phyloP scores from a whole-genome alignment of 2,113 vertebrate genomes.

The Microcebus ravelobensis region DNA sequence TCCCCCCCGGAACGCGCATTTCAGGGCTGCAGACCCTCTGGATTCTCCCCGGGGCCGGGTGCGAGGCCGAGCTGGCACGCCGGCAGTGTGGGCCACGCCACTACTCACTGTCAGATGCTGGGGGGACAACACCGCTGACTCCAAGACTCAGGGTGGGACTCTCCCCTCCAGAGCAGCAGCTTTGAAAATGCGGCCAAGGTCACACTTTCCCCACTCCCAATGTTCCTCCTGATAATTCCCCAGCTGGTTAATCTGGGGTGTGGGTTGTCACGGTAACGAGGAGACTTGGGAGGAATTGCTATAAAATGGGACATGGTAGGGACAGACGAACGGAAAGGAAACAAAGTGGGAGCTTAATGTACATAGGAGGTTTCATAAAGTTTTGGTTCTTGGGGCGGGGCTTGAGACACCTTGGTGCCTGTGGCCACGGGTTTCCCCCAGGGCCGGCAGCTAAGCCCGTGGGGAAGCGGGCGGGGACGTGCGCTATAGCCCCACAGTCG shows the following conservation, averaged over 20 bases:
- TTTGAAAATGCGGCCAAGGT: background rate
- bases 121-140: background rate
- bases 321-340: background rate
- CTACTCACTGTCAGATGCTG: accelerated
- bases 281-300: background rate
- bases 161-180: background rate
- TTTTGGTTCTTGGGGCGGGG: background rate
- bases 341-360: background rate
- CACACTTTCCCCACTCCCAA: background rate
- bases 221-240: background rate
- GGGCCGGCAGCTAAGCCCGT: background rate
- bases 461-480: background rate
- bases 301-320: background rate
- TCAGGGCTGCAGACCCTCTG: background rate
- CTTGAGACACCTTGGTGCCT: background rate
- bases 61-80: background rate
- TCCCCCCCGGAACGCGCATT: background rate
- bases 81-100: accelerated
- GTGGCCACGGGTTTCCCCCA: background rate
- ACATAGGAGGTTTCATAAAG: background rate
- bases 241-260: background rate
- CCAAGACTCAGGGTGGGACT: background rate
- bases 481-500: background rate
- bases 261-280: accelerated
- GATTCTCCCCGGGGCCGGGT: background rate